A percentile compares a stretch with the other conserved stretches of the same genome.
These are phyloP conservation scores for Augiades crinisus DNA, from an alignment of 2,888 invertebrate genomes.

Conservation along the genomic window DNA sequence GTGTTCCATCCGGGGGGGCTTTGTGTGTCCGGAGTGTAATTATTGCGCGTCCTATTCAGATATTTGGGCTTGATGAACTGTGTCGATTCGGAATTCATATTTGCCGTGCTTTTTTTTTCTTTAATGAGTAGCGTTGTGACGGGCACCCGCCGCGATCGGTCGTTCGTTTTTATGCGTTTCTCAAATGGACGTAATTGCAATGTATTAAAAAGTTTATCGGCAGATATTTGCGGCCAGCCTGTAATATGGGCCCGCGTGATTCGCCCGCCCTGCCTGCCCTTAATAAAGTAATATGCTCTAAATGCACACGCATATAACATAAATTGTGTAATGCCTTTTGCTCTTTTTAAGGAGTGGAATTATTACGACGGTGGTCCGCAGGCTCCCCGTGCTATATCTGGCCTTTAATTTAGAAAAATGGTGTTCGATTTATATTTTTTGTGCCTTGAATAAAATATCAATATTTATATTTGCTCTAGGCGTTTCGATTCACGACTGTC, in stretches of 20 bases:
- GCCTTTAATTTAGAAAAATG: slow-evolving; percentile 71
- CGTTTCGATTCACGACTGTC: slow-evolving; percentile 47
- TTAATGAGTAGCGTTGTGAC: slow-evolving; percentile 52
- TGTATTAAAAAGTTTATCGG: slow-evolving; percentile 70
- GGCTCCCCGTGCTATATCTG: slow-evolving; percentile 56
- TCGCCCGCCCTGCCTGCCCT: slow-evolving; percentile 68
- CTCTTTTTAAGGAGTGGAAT: slow-evolving; percentile 74
- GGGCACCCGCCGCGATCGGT: slow-evolving; percentile 56
- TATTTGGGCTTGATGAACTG: slow-evolving; percentile 51
- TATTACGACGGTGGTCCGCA: slow-evolving; percentile 72
- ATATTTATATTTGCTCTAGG: slow-evolving; percentile 64
- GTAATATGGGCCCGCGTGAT: slow-evolving; percentile 55
- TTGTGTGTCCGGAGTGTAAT: slow-evolving; percentile 59
- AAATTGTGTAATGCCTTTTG: slow-evolving; percentile 65
- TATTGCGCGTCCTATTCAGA: slow-evolving; percentile 55
- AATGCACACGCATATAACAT: slow-evolving; percentile 78
- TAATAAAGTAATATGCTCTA: slow-evolving; percentile 80
- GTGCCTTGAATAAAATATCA: slow-evolving; percentile 49
- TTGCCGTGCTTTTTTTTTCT: slow-evolving; percentile 45
- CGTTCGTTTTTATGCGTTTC: slow-evolving; percentile 63
- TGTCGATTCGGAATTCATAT: slow-evolving; percentile 48
- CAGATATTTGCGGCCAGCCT: slow-evolving; percentile 51
- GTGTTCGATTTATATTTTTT: slow-evolving; percentile 55
- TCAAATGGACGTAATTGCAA: slow-evolving; percentile 70
- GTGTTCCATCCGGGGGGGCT: slow-evolving; percentile 67